These are phyloP conservation scores for Coelinius sp. DNA, from an alignment of 2,888 invertebrate genomes.

Conservation along the genomic window DNA sequence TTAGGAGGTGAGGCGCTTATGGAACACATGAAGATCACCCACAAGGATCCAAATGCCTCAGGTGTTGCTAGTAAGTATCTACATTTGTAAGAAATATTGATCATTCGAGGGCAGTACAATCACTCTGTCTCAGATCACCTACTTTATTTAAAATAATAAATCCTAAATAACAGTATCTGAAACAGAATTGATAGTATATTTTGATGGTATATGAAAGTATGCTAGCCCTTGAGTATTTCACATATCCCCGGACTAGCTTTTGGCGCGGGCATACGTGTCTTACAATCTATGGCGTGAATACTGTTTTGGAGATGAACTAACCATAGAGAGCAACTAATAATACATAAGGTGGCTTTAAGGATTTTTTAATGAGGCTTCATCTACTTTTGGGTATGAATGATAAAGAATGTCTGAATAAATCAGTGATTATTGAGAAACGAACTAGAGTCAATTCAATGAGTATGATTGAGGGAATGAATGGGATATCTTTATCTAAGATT, in stretches of 20 bases:
- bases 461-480: constrained; percentile 38
- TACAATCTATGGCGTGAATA: constrained; percentile 48
- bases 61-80: constrained; percentile 89
- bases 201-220: constrained; percentile 25
- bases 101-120: background rate
- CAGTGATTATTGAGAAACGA: background rate
- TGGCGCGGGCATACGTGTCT: constrained; percentile 66
- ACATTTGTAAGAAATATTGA: background rate
- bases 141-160: background rate
- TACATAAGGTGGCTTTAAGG: background rate
- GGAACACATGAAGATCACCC: constrained; percentile 96
- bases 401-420: background rate
- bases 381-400: background rate
- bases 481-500: constrained; percentile 40
- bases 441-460: background rate
- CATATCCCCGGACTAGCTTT: constrained; percentile 65
- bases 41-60: constrained; percentile 92
- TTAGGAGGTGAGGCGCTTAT: constrained; percentile 93
- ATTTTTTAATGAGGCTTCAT: background rate
- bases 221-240: constrained; percentile 54
- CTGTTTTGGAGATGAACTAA: constrained; percentile 48
- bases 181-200: constrained; percentile 12
- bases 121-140: background rate
- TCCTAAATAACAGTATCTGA: background rate
- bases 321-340: constrained; percentile 7